Evolutionary conservation across 2,797 vertebrate species (phyloP).

Genomic region (Acrossocheilus wenchowensis): DNA sequence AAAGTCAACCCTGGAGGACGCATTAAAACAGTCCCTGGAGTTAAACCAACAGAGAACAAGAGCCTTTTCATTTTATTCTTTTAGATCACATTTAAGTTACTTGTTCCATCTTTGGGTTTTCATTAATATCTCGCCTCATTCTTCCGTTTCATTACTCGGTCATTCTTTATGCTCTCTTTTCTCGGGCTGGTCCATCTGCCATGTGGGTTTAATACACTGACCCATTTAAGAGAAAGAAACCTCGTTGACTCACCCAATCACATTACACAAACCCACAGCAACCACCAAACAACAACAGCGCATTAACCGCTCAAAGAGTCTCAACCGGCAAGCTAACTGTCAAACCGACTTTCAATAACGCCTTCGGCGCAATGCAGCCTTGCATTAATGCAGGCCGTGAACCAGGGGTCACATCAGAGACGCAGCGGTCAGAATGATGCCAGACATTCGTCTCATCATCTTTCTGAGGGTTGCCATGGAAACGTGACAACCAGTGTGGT

Average conservation of each 20-base stretch:
- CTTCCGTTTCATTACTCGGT: neutral
- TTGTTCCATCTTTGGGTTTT: conserved; percentile 3
- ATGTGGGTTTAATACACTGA: neutral
- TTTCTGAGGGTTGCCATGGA: conserved; percentile 28
- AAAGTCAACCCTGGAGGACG: conserved; percentile 27
- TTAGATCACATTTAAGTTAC: neutral
- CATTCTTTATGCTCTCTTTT: conserved; percentile 2
- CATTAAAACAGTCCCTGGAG: conserved; percentile 34
- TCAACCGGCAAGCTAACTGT: neutral
- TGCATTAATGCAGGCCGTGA: conserved; percentile 26
- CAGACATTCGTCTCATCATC: conserved; percentile 24
- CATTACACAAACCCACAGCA: conserved; percentile 6
- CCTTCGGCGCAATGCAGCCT: neutral
- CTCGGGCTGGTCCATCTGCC: neutral
- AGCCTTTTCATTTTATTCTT: conserved; percentile 2
- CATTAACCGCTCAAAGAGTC: neutral
- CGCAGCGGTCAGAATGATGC: neutral
- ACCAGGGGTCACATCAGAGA: conserved; percentile 11
- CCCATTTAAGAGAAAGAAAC: conserved; percentile 14
- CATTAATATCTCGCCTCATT: neutral
- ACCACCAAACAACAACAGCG: neutral
- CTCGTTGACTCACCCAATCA: neutral
- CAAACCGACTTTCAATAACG: neutral
- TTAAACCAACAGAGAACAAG: conserved; percentile 18
- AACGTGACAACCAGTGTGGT: conserved; percentile 11